Conservation (phyloP, 2,113 vertebrate species). For the Microcebus ravelobensis region DNA sequence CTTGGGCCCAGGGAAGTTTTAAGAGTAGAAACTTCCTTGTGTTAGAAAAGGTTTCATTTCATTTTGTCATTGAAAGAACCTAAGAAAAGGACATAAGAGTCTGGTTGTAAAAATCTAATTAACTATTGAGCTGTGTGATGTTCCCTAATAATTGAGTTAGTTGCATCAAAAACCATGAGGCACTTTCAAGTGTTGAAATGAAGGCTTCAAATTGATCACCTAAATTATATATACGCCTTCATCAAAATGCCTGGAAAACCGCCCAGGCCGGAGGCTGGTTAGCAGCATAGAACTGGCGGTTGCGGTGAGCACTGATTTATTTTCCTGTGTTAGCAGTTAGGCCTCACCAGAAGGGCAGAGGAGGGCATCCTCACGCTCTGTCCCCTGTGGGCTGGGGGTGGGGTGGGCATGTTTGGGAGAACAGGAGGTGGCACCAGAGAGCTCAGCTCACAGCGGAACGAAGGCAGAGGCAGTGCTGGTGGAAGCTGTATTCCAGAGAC, state of each 20-base stretch:
- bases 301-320: not conserved
- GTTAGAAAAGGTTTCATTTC: constrained; percentile 43
- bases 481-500: not conserved
- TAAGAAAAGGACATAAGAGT: constrained; percentile 44
- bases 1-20: not conserved
- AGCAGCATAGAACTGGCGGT: fast-evolving
- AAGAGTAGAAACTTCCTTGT: not conserved
- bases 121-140: constrained; percentile 21
- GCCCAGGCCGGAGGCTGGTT: not conserved
- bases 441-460: not conserved
- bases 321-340: not conserved
- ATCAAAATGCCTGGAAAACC: not conserved
- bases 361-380: not conserved
- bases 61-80: constrained; percentile 47
- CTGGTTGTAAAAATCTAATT: constrained; percentile 49
- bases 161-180: constrained; percentile 50
- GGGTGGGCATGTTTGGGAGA: not conserved
- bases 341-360: not conserved
- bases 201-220: not conserved
- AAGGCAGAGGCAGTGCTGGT: not conserved
- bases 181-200: constrained; percentile 61
- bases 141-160: constrained; percentile 37
- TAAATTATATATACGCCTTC: not conserved
- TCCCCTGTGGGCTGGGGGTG: not conserved
- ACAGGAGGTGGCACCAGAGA: not conserved